These are phyloP conservation scores for Pristiophorus japonicus DNA, from an alignment of 2,113 vertebrate genomes.

Conservation along the genomic window DNA sequence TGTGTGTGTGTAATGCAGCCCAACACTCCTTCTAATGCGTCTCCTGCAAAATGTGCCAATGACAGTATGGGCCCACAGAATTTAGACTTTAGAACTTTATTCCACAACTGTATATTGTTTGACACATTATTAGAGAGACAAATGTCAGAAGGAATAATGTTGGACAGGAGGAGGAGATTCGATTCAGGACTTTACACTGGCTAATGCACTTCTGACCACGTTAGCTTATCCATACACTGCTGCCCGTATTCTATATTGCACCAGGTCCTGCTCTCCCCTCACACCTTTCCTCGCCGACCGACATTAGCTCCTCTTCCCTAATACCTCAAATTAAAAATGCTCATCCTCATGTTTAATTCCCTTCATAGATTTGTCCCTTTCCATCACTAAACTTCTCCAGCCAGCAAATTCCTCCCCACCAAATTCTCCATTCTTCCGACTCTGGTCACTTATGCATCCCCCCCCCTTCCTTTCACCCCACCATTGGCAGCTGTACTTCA, in stretches of 20 bases:
- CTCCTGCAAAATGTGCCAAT: background rate
- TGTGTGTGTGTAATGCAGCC: background rate
- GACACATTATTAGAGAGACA: background rate
- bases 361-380: background rate
- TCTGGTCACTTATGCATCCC: background rate
- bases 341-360: background rate
- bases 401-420: background rate
- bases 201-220: background rate
- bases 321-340: background rate
- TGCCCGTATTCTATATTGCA: no score
- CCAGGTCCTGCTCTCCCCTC: no score
- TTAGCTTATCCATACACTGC: background rate
- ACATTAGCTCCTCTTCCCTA: background rate
- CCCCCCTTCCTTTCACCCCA: background rate
- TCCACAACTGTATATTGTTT: background rate
- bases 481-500: background rate
- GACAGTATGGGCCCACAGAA: background rate
- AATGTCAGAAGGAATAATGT: background rate
- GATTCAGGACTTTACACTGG: background rate
- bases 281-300: no score
- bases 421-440: background rate
- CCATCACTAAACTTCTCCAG: background rate
- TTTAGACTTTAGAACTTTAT: background rate
- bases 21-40: no score
- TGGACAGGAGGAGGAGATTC: background rate